Evolutionary conservation across 2,888 invertebrate genomes (phyloP), one percentile per base, ranked within the genome.

Genomic region (Ryuthela nishihirai): DNA sequence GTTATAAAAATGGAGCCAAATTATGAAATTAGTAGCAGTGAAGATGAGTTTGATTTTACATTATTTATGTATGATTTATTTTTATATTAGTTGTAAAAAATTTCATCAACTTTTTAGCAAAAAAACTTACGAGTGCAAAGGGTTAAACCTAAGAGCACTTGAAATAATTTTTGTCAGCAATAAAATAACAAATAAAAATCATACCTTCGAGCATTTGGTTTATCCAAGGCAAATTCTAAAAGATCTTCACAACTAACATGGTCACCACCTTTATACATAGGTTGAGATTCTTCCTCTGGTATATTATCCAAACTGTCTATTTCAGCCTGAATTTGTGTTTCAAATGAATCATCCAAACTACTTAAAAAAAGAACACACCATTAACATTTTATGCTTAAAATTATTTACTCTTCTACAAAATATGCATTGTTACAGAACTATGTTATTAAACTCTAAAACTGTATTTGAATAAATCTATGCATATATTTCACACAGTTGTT

Each of bases 211-310:
- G 74, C 72, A 64, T 78, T 85, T 0, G 89, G 89, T 63, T 86
- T 87, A 67, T 85, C 83, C 72, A 87, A 85, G 0, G 89, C 87
- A 71, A 93, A 93, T 72, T 92, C 91, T 49, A 92, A 74, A 53
- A 93, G 77, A 76, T 93, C 92, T 73, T 93, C 93, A 68, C 91
- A 92, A 42, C 90, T 91, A 1, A 92, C 92, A 67, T 89, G 87
- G 70, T 91, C 90, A 41, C 84, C 81, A 67, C 80, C 72, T 66
- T 73, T 74, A 68, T 75, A 74, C 65, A 73, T 71, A 36, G 71
- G 69, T 34, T 72, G 70, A 64, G 72, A 70, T 47, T 72, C 71
- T 52, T 78, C 79, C 23, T 74, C 74, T 3, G 78, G 76, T 36
- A 82, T 75, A 44, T 80, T 77, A 68, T 83, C 83, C 60, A 82